Conservation (phyloP, 2,113 vertebrate species). For the Apaloderma vittatum region DNA sequence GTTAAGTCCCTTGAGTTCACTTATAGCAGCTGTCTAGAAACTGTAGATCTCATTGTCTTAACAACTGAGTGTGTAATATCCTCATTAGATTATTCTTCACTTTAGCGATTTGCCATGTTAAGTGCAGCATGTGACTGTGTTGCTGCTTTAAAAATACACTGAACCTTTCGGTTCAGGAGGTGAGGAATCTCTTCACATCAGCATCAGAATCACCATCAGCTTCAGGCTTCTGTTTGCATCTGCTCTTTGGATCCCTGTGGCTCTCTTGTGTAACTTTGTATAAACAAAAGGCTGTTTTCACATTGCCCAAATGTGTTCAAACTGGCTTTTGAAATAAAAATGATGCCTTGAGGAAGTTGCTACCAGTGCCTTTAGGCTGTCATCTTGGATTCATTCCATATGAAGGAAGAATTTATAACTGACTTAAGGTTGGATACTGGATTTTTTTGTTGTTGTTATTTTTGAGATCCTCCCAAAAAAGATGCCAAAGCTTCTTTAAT, state of each 20-base stretch:
- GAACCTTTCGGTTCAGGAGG: neutral
- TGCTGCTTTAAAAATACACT: neutral
- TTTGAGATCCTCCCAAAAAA: neutral
- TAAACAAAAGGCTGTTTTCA: neutral
- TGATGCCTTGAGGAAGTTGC: neutral
- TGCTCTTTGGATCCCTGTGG: neutral
- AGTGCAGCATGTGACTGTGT: neutral
- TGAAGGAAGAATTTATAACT: neutral
- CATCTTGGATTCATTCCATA: rapidly evolving
- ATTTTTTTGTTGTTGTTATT: neutral
- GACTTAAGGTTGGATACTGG: neutral
- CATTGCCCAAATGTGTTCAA: neutral
- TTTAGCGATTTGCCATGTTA: neutral
- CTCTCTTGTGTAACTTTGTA: neutral
- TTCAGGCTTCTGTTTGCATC: neutral
- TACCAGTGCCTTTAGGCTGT: neutral
- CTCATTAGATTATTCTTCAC: neutral
- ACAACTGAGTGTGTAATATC: neutral
- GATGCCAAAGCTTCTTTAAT: neutral
- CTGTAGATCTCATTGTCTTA: neutral
- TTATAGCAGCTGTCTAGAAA: neutral
- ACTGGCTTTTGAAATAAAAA: constrained; percentile 7
- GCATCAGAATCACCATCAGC: neutral
- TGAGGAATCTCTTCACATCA: constrained; percentile 1
- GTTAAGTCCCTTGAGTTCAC: neutral